Evolutionary conservation across 1,140 invertebrate species (phyloP), one percentile per base, ranked within the genome.

Genomic region (Zaprionus camerounensis): DNA sequence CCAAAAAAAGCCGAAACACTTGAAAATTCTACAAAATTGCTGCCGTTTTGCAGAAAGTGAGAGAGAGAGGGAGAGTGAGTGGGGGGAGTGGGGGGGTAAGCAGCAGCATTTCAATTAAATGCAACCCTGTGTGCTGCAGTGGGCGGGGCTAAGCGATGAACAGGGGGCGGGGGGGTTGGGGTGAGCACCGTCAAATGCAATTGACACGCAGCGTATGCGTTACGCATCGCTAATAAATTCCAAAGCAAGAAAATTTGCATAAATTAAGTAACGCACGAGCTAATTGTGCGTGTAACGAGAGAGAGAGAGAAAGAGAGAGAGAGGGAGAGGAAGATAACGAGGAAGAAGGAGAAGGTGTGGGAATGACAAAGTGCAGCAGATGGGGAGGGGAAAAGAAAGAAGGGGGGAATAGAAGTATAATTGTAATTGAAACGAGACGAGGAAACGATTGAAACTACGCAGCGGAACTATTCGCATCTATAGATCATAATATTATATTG

Each of bases 101-200:
- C 31, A 11, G 22, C 46, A 63, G 58, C 59, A 44, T 49, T 63
- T 76, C 59, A 70, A 76, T 76, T 65, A 61, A 68, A 41, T 67
- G 64, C 71, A 66, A 55, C 67, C 59, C 67, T 71, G 67, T 71
- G 67, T 9, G 49, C 12, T 5, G 2, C n/a, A 17, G n/a, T 46
- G 20, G 44, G 34, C 7, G 24, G 22, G 17, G 53, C 17, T 7
- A n/a, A 15, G 17, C 7, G n/a, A 13, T 41, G 44, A 7, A 20
- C 0, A 6, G 44, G 17, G 9, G 41, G 5, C 0, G 2, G 44
- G 17, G 9, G 41, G 5, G 3, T 12, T 11, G 46, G 46, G 15
- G 41, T 44, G 41, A 20, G 22, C 15, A 28, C 13, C 24, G 22
- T 24, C 46, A 51, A 44, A 36, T 75, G 66, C 71, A 69, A 71